Conservation (phyloP, 2,888 invertebrate genomes). For the Nomada flava region DNA sequence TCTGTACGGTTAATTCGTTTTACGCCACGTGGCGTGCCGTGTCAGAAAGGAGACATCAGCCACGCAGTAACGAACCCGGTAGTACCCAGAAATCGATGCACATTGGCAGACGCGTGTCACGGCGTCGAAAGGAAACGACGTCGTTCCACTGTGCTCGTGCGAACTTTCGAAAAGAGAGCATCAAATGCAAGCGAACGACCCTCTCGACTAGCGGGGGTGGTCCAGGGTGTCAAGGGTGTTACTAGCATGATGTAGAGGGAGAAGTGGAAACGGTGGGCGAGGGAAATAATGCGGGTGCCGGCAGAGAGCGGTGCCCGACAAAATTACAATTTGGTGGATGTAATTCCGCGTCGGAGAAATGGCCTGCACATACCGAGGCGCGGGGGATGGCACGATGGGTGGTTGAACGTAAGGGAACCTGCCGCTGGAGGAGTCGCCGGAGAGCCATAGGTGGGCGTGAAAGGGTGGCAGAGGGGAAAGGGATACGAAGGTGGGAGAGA, state of each 20-base stretch:
- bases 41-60: not conserved
- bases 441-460: constrained; percentile 57
- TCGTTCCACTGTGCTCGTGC: constrained; percentile 59
- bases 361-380: constrained; percentile 80
- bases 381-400: constrained; percentile 43
- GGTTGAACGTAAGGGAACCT: constrained; percentile 48
- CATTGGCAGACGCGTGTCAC: constrained; percentile 60
- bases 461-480: constrained; percentile 13
- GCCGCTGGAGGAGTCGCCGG: constrained; percentile 54
- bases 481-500: constrained; percentile 71
- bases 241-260: not conserved
- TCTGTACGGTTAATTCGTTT: constrained; percentile 35
- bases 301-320: constrained; percentile 75
- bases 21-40: not conserved
- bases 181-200: constrained; percentile 22
- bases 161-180: constrained; percentile 13
- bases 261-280: constrained; percentile 15
- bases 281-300: constrained; percentile 79
- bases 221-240: not conserved
- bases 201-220: not conserved
- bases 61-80: not conserved
- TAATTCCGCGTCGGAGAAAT: constrained; percentile 82
- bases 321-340: constrained; percentile 83
- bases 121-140: constrained; percentile 71
- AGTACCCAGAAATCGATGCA: constrained; percentile 67